Evolutionary conservation across 2,888 invertebrate genomes (phyloP).

Genomic region (Trichogramma evanescens): DNA sequence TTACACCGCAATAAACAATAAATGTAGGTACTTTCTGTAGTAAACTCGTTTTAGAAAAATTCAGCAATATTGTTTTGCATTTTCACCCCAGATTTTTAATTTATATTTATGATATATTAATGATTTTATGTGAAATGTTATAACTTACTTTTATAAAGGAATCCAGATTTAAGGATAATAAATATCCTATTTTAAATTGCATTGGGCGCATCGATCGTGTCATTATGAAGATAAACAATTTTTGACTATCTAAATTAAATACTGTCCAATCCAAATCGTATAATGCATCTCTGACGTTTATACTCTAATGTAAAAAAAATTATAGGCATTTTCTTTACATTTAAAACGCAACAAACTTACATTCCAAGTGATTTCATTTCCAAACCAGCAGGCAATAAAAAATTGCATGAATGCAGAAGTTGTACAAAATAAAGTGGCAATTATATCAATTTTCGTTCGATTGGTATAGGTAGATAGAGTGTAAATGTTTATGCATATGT

Average conservation of each 20-base stretch:
- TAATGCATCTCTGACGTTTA: background rate
- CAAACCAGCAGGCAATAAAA: slow-evolving; percentile 15
- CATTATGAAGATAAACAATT: slow-evolving; percentile 11
- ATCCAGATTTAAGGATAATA: slow-evolving; percentile 8
- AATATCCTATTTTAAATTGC: background rate
- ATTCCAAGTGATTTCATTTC: slow-evolving; percentile 9
- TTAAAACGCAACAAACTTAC: background rate
- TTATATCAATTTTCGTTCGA: slow-evolving; percentile 3
- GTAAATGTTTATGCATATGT: slow-evolving; percentile 17
- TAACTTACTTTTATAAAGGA: slow-evolving; percentile 12
- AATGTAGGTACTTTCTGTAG: too few relatives aligned
- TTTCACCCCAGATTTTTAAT: background rate
- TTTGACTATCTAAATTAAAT: slow-evolving; percentile 1
- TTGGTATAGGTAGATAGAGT: slow-evolving; percentile 3
- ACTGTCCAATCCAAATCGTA: slow-evolving; percentile 9
- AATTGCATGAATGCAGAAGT: slow-evolving; percentile 12
- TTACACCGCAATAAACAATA: too few relatives aligned
- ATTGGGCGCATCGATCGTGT: slow-evolving; percentile 7
- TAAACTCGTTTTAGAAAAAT: too few relatives aligned
- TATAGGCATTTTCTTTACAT: background rate
- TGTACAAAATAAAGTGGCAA: slow-evolving; percentile 8
- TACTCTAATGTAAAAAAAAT: background rate
- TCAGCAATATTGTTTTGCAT: too few relatives aligned
- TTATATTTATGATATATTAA: background rate
- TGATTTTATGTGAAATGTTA: background rate